These are phyloP conservation scores for Myiagra hebetior DNA, from an alignment of 2,113 vertebrate species.

Conservation along the genomic window DNA sequence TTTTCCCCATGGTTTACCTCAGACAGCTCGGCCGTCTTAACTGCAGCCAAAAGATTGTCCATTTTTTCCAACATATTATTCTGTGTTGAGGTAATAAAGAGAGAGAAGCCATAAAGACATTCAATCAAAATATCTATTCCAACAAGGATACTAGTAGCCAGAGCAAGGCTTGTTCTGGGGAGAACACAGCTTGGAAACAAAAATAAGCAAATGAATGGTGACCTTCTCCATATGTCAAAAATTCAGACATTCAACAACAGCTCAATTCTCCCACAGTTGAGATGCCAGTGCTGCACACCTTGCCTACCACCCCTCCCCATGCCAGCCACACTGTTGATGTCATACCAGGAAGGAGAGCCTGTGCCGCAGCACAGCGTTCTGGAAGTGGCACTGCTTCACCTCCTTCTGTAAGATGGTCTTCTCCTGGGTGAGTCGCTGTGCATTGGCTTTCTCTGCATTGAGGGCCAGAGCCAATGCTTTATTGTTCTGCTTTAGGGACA, in stretches of 20 bases:
- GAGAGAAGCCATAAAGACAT: neutral
- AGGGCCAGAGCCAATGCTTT: slow-evolving; percentile 82
- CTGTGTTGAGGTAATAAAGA: neutral
- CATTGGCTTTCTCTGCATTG: slow-evolving; percentile 71
- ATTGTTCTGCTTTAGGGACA: slow-evolving; percentile 85
- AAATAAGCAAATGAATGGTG: neutral
- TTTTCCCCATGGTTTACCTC: neutral
- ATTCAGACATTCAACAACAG: neutral
- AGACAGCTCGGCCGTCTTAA: neutral
- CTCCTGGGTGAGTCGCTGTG: slow-evolving; percentile 68
- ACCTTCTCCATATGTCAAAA: neutral
- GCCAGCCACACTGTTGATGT: neutral
- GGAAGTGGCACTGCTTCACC: slow-evolving; percentile 72
- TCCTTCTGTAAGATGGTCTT: slow-evolving; percentile 75
- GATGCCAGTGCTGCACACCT: neutral
- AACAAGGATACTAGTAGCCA: neutral
- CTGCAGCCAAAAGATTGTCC: slow-evolving; percentile 4
- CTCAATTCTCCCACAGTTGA: neutral
- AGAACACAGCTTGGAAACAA: neutral
- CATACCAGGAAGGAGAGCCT: slow-evolving; percentile 78
- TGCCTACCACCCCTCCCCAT: neutral
- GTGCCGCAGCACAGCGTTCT: slow-evolving; percentile 75
- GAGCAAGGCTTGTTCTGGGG: neutral
- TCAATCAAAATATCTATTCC: neutral
- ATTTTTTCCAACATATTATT: slow-evolving; percentile 17